These are phyloP conservation scores for Cydia strobilella DNA, from an alignment of 1,140 invertebrate genomes.

Conservation along the genomic window DNA sequence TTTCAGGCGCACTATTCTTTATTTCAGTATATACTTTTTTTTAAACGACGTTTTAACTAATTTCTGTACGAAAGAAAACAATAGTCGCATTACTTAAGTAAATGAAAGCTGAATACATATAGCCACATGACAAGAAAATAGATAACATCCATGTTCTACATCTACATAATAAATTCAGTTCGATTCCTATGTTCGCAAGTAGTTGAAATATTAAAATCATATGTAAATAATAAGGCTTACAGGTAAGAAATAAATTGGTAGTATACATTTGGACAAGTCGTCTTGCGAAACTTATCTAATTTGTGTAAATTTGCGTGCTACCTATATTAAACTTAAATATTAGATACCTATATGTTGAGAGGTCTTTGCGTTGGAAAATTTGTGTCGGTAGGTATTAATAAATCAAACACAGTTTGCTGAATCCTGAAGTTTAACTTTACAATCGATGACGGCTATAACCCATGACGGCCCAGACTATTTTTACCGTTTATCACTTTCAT, in stretches of 20 bases:
- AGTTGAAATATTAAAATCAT: neutral
- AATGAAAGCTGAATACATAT: neutral
- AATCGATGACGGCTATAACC: neutral
- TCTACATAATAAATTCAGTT: neutral
- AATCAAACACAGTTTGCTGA: no score
- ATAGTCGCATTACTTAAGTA: no score
- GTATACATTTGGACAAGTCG: no score
- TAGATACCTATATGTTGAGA: no score
- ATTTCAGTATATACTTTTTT: no score
- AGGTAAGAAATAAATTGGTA: no score
- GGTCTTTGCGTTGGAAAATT: no score
- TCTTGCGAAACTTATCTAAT: neutral
- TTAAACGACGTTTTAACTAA: neutral
- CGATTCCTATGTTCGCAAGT: no score
- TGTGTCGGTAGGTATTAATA: no score
- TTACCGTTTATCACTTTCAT: conserved; percentile 13
- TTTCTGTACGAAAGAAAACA: neutral
- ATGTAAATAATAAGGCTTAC: neutral
- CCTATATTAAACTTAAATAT: no score
- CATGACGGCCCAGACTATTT: conserved; percentile 8
- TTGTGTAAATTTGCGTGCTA: neutral
- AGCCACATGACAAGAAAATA: neutral
- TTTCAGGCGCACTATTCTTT: no score
- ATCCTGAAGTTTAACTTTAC: neutral
- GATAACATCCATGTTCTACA: neutral